Conservation (phyloP, 2,797 vertebrate species). For the Urocyon cinereoargenteus region DNA sequence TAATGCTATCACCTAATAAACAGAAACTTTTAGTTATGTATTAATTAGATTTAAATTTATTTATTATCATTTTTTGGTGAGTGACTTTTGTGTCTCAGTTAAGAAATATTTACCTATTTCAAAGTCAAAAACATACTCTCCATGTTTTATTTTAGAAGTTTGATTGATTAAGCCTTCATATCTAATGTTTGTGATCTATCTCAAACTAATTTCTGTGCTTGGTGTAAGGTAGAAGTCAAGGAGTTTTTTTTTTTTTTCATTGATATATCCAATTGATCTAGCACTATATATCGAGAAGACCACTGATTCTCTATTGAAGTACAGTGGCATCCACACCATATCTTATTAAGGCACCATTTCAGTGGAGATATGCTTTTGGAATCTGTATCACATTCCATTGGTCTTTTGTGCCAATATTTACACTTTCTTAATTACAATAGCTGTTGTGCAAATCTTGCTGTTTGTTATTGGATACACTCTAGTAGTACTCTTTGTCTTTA, state of each 20-base stretch:
- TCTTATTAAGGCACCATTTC: background rate
- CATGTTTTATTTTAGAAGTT: background rate
- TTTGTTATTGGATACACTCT: background rate
- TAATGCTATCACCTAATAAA: background rate
- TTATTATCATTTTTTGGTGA: background rate
- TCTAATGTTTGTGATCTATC: background rate
- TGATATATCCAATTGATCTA: background rate
- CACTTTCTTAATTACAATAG: background rate
- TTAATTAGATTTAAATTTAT: background rate
- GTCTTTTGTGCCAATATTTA: background rate
- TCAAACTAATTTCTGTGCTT: background rate
- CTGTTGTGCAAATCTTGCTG: background rate
- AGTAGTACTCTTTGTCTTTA: slow-evolving; percentile 17
- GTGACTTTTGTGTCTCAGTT: background rate
- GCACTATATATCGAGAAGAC: background rate
- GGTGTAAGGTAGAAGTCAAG: background rate
- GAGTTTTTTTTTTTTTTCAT: background rate
- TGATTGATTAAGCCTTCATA: background rate
- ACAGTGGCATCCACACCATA: background rate
- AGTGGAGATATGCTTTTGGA: background rate
- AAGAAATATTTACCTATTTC: slow-evolving; percentile 2
- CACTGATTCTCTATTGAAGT: background rate
- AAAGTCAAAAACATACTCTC: background rate
- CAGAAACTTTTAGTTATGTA: background rate
- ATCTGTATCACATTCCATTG: background rate